Evolutionary conservation across 2,888 invertebrate genomes (phyloP).

Genomic region (Piscicola geometra): DNA sequence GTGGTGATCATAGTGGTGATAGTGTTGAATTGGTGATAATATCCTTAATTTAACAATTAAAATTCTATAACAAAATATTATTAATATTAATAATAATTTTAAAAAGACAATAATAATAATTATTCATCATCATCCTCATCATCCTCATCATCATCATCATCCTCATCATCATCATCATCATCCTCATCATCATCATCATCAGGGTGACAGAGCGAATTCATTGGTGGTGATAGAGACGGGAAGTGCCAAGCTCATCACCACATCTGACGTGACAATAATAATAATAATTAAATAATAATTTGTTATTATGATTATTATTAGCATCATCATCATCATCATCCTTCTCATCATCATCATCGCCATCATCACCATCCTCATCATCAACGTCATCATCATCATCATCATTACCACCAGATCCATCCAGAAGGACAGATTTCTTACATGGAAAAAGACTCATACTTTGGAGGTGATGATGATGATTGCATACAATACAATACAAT

Average conservation of each 20-base stretch:
- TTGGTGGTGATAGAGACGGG: slow-evolving; percentile 17
- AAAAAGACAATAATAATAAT: no score
- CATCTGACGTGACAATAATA: slow-evolving; percentile 4
- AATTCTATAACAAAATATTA: no score
- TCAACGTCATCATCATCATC: no score
- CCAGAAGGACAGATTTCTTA: slow-evolving; percentile 15
- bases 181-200: no score
- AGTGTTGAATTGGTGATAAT: not conserved
- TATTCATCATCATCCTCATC: no score
- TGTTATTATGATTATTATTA: not conserved
- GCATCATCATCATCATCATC: not conserved
- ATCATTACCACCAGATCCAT: not conserved
- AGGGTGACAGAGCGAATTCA: slow-evolving; percentile 30
- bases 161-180: no score
- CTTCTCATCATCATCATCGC: not conserved
- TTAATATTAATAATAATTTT: no score
- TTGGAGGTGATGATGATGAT: no score
- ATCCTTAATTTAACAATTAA: not conserved
- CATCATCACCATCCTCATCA: no score
- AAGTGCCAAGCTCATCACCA: slow-evolving; percentile 19
- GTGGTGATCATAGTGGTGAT: no score
- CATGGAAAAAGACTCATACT: slow-evolving; percentile 23
- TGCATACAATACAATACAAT: no score
- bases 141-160: no score
- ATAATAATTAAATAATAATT: not conserved